Conservation (phyloP, 2,888 invertebrate genomes). For the Andrena minutula region DNA sequence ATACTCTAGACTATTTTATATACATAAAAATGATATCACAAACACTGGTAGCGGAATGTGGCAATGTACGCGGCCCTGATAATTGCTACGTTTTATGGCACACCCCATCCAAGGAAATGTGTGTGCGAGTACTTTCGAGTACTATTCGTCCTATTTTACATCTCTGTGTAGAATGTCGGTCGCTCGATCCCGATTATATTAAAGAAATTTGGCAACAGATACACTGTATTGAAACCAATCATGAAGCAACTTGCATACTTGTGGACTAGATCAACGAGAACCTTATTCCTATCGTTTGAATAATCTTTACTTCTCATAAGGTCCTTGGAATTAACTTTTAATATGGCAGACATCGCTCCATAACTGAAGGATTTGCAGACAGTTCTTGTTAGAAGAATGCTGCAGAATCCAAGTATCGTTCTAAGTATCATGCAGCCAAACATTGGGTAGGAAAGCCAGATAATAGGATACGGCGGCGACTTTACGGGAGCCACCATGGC, state of each 20-base stretch:
- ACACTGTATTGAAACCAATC: slow-evolving; percentile 92
- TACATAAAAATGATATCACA: slow-evolving; percentile 42
- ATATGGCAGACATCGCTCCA: slow-evolving; percentile 89
- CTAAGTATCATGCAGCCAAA: slow-evolving; percentile 89
- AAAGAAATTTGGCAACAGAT: slow-evolving; percentile 92
- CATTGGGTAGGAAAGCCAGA: slow-evolving; percentile 92
- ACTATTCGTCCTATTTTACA: slow-evolving; percentile 85
- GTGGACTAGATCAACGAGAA: slow-evolving; percentile 92
- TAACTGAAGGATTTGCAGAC: slow-evolving; percentile 90
- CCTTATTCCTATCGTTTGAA: slow-evolving; percentile 89
- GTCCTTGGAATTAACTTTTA: slow-evolving; percentile 89
- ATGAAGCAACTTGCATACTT: slow-evolving; percentile 93
- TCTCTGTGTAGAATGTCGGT: slow-evolving; percentile 94
- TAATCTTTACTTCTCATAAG: slow-evolving; percentile 89
- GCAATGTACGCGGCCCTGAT: slow-evolving; percentile 11
- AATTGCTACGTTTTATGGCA: slow-evolving; percentile 13
- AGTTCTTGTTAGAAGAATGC: slow-evolving; percentile 89
- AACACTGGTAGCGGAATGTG: slow-evolving; percentile 36
- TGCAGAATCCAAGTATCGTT: slow-evolving; percentile 91
- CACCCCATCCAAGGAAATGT: background rate
- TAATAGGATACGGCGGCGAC: slow-evolving; percentile 91
- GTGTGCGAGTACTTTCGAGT: background rate
- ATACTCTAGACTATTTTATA: background rate
- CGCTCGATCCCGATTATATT: slow-evolving; percentile 91
- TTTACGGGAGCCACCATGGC: slow-evolving; percentile 87